phyloP scores from a whole-genome alignment of 2,113 vertebrate genomes.

The Hydrochoerus hydrochaeris region DNA sequence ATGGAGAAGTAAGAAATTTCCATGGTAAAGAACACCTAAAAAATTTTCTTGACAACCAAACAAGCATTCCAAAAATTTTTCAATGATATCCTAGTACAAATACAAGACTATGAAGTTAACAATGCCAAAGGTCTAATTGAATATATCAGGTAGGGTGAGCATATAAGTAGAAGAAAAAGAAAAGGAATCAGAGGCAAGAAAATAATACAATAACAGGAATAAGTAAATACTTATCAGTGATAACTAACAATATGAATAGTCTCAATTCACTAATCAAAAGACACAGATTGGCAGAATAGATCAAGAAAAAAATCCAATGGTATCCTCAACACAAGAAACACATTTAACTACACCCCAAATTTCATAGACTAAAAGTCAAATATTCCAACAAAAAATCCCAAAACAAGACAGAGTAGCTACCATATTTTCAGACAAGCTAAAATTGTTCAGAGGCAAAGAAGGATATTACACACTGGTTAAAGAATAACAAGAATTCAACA shows the following conservation, averaged over 20 bases:
- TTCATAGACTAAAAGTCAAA: neutral
- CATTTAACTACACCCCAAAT: neutral
- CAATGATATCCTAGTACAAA: neutral
- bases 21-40: neutral
- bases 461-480: neutral
- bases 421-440: too few species aligned
- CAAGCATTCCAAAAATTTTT: neutral
- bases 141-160: too few species aligned
- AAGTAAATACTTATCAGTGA: neutral
- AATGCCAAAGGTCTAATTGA: too few species aligned
- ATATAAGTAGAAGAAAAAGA: too few species aligned
- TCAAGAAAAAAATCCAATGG: too few species aligned
- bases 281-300: too few species aligned
- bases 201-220: neutral
- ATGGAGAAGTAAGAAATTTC: neutral
- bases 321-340: neutral
- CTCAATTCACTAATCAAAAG: too few species aligned
- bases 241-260: neutral
- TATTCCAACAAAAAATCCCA: neutral
- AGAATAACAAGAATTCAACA: neutral
- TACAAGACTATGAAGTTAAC: too few species aligned
- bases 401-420: neutral
- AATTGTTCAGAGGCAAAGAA: neutral
- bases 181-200: neutral
- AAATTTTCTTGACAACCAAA: neutral